Evolutionary conservation across 2,888 invertebrate genomes (phyloP), one percentile per base, ranked within the genome.

Genomic region (Patella ulyssiponensis): DNA sequence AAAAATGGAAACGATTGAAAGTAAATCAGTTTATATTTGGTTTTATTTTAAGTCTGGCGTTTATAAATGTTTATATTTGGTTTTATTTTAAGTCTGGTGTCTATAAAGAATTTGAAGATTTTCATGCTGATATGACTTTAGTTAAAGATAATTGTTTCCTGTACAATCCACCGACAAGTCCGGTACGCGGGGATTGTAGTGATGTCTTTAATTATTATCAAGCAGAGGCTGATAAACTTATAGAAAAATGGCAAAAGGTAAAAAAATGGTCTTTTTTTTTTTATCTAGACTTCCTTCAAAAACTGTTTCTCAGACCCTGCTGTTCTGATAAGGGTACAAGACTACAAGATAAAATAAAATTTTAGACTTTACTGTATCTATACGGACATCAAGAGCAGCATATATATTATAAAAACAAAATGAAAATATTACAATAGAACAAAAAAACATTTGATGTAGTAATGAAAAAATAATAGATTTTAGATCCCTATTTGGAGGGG

Each of bases 41-140:
- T 33, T 33, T 33, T 33, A 0, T 5, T 33, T 33, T 33, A 33
- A 33, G 33, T 33, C 33, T 33, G 33, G 5, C 5, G 33, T 33
- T 4, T 33, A 33, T 33, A 5, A 5, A 33, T 33, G 33, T 33
- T 4, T 33, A 33, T 33, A 5, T 33, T 33, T 33, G 4, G 33
- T 33, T 33, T 27, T 64, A 9, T 12, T 64, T 64, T 7, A 83
- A 91, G 91, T 78, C 77, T 74, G 84, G 86, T 5, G 81, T 82
- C 76, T 92, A 91, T 77, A 52, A 74, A 27, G 85, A 85, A 69
- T 87, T 90, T 85, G 88, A 89, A 14, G 91, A 90, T 15, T 91
- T 91, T 80, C 90, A 91, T 77, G 78, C 81, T 0, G 92, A 92
- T 83, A 91, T 92, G 91, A 78, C 89, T 77, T 86, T 91, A 58